Base-by-base conservation (phyloP, 2,888 invertebrate genomes). In the Leptothorax acervorum region DNA sequence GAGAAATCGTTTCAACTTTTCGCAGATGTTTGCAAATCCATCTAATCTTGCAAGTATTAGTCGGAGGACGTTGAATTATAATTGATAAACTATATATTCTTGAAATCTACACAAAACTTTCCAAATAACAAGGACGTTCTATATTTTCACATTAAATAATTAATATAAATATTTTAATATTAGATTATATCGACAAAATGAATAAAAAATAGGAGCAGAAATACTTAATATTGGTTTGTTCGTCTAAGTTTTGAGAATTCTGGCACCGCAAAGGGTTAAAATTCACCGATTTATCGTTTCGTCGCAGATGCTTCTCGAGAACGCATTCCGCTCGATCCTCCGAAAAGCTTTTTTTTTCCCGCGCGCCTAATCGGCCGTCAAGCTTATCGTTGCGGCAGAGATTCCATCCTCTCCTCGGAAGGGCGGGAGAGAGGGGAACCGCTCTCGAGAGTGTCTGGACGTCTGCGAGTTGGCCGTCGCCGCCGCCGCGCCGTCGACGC, bases 381-480 rank as follows among this genome's bases (percentile, higher is more conserved):
- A 84, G 82, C 84, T 88, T 81, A 51, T 66, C 57, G 63, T 11
- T 18, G 11, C 51, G n/a, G 51, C 42, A 45, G 71, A 75, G 57
- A 28, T 48, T 68, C 23, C 48, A 68, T 48, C 66, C 23, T 68
- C 3, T 35, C 18, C 45, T 65, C 53, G 35, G 28, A n/a, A 11
- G 65, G 12, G 31, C 9, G 65, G 3, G 8, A 2, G 42, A 48
- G 23, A 48, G 31, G 28, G 28, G 28, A 8, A 51, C 42, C 45
- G 31, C 51, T 68, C 78, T 84, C 57, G 55, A 53, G 86, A 87
- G 86, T 86, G 89, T 90, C 89, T 90, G 91, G 91, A 90, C 89
- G 89, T 87, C 87, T 84, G 89, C 86, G 78, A 87, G 87, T 84
- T 23, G 81, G 73, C 73, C 42, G 66, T 18, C 31, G 65, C 60